Conservation (phyloP, 2,113 vertebrate genomes). For the Amphiprion percula region DNA sequence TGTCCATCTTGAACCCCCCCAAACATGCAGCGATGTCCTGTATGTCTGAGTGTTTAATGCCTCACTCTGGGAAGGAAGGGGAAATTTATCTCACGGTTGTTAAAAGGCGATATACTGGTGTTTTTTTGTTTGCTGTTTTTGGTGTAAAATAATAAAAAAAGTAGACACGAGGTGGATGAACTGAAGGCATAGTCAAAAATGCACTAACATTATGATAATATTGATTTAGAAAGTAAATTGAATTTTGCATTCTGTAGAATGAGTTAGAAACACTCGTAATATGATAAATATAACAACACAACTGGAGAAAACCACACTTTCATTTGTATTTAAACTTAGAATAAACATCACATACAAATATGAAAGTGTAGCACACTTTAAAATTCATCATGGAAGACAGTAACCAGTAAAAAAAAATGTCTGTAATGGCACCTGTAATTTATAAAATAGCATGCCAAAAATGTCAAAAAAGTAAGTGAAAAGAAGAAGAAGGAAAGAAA, state of each 20-base stretch:
- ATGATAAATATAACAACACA: not conserved
- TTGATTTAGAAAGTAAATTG: slow-evolving; percentile 4
- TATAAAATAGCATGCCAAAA: slow-evolving; percentile 42
- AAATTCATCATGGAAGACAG: slow-evolving; percentile 34
- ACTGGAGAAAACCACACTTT: slow-evolving; percentile 6
- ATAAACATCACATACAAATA: slow-evolving; percentile 7
- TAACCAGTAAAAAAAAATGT: slow-evolving; percentile 24
- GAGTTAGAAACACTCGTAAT: not conserved
- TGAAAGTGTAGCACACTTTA: not conserved
- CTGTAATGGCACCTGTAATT: slow-evolving; percentile 54
- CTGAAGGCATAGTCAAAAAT: slow-evolving; percentile 10
- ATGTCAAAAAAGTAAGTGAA: slow-evolving; percentile 51
- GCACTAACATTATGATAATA: not conserved
- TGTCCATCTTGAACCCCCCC: slow-evolving; percentile 77
- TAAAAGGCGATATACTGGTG: slow-evolving; percentile 55
- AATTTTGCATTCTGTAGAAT: slow-evolving; percentile 14
- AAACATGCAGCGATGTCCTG: slow-evolving; percentile 67
- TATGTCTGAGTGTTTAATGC: slow-evolving; percentile 69
- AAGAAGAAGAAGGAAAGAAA: slow-evolving; percentile 33
- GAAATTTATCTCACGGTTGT: slow-evolving; percentile 68
- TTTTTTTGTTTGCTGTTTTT: not conserved
- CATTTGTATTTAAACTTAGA: not conserved
- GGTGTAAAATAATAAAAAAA: not conserved
- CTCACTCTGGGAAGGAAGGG: slow-evolving; percentile 64
- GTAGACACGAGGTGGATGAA: slow-evolving; percentile 4